A percentile compares a stretch with the other conserved stretches of the same genome.
Conservation (phyloP, 1,140 invertebrate genomes). For the Paracyclopina nana region DNA sequence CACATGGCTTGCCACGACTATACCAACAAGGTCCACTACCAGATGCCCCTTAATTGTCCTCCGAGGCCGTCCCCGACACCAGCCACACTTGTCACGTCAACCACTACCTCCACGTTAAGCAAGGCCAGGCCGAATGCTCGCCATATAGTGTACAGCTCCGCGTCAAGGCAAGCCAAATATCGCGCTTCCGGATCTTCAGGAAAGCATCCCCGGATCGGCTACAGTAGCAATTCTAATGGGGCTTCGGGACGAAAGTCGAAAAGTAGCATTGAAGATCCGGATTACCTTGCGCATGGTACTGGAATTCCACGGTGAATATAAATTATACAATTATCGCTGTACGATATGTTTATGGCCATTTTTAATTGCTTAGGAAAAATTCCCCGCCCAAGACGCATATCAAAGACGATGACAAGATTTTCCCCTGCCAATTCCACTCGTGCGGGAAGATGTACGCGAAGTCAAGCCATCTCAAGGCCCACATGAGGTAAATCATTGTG, state of each 20-base stretch:
- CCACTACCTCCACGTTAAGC: no score
- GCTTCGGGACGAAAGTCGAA: no score
- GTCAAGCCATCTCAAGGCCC: constrained; percentile 74
- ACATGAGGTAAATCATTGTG: no score
- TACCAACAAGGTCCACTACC: constrained; percentile 19
- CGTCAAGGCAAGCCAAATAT: no score
- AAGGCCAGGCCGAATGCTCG: no score
- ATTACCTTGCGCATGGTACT: constrained; percentile 16
- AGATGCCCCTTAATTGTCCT: background rate
- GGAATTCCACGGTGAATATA: constrained; percentile 10
- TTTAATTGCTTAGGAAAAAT: constrained; percentile 8
- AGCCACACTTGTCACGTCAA: background rate
- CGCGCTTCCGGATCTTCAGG: no score
- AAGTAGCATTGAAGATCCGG: constrained; percentile 11
- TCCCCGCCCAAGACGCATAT: constrained; percentile 19
- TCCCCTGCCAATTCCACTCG: constrained; percentile 38
- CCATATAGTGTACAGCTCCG: no score
- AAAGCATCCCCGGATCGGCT: no score
- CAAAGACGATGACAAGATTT: constrained; percentile 31
- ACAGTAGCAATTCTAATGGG: no score
- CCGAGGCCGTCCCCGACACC: background rate
- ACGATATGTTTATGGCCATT: background rate
- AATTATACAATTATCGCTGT: background rate
- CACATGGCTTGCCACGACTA: constrained; percentile 21
- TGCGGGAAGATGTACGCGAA: constrained; percentile 63